Conservation (phyloP, 1,140 invertebrate species). For the Aphelenchoides fujianensis region DNA sequence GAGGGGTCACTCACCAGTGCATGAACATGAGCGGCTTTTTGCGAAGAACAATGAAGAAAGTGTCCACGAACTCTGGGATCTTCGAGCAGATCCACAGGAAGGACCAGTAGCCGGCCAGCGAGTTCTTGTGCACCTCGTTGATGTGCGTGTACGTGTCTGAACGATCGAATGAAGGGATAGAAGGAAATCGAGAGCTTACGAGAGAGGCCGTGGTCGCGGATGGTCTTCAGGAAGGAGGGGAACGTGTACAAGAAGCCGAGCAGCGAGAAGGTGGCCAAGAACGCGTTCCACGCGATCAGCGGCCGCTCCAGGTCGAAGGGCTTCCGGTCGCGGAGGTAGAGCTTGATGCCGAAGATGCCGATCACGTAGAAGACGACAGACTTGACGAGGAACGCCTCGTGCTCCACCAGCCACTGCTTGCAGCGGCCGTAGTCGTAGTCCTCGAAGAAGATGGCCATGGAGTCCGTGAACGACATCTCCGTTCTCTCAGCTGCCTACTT, state of each 20-base stretch:
- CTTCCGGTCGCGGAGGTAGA: slow-evolving; percentile 33
- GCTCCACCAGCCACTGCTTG: slow-evolving; percentile 42
- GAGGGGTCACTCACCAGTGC: too few relatives aligned
- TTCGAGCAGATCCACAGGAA: slow-evolving; percentile 54
- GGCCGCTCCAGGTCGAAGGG: slow-evolving; percentile 30
- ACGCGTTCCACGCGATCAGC: slow-evolving; percentile 28
- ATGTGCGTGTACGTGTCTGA: slow-evolving; percentile 51
- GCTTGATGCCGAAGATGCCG: slow-evolving; percentile 52
- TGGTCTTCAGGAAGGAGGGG: slow-evolving; percentile 40
- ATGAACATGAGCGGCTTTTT: slow-evolving; percentile 91
- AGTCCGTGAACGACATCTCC: neutral
- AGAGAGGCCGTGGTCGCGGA: slow-evolving; percentile 31
- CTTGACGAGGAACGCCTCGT: slow-evolving; percentile 45
- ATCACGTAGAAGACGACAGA: slow-evolving; percentile 78
- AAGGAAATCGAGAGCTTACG: slow-evolving; percentile 26
- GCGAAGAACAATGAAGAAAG: slow-evolving; percentile 71
- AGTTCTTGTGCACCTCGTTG: slow-evolving; percentile 39
- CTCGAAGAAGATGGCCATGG: slow-evolving; percentile 34
- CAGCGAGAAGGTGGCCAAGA: slow-evolving; percentile 40
- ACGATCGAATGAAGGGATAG: slow-evolving; percentile 30
- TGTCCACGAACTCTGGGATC: slow-evolving; percentile 44
- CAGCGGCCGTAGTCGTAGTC: slow-evolving; percentile 40
- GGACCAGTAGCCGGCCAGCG: slow-evolving; percentile 45
- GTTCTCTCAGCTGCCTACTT: too few relatives aligned
- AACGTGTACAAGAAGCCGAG: slow-evolving; percentile 41